Percentiles rank a stretch among this genome's conserved stretches.
Conservation (phyloP, 2,113 vertebrate genomes). For the Megalops atlanticus region DNA sequence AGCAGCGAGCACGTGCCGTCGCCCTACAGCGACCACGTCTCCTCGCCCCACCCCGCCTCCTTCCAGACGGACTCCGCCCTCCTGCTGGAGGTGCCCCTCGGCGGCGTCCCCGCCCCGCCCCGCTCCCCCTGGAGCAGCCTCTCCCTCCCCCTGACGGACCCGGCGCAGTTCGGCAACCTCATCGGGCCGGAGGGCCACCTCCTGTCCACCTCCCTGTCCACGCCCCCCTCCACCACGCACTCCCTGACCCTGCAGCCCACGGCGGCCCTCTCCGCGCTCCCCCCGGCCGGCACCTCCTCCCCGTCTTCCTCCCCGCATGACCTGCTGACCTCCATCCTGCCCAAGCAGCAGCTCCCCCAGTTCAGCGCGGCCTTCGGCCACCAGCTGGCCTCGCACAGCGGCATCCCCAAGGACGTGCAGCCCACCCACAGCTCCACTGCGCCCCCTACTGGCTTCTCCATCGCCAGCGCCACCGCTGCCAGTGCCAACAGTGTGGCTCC, state of each 20-base stretch:
- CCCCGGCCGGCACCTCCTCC: slow-evolving; percentile 74
- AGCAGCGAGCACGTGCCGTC: slow-evolving; percentile 83
- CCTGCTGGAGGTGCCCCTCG: slow-evolving; percentile 77
- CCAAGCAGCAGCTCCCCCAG: slow-evolving; percentile 80
- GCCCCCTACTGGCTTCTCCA: slow-evolving; percentile 80
- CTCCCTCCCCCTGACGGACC: slow-evolving; percentile 79
- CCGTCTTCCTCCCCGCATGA: slow-evolving; percentile 51
- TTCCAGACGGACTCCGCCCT: slow-evolving; percentile 79
- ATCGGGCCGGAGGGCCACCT: slow-evolving; percentile 82
- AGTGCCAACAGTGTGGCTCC: slow-evolving; percentile 76
- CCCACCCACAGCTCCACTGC: slow-evolving; percentile 87
- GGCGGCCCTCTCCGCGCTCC: slow-evolving; percentile 81
- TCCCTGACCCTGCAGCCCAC: slow-evolving; percentile 82
- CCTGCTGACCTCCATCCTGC: slow-evolving; percentile 76
- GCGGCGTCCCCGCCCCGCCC: slow-evolving; percentile 75
- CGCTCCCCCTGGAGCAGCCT: slow-evolving; percentile 84
- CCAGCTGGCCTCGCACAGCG: slow-evolving; percentile 84
- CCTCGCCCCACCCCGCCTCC: slow-evolving; percentile 75
- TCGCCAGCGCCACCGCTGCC: slow-evolving; percentile 76
- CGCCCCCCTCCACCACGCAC: slow-evolving; percentile 80
- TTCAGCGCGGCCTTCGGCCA: slow-evolving; percentile 84
- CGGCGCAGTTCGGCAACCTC: slow-evolving; percentile 80
- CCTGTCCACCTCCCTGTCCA: slow-evolving; percentile 85
- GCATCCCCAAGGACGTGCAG: slow-evolving; percentile 89
- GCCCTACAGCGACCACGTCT: slow-evolving; percentile 82